Conservation (phyloP, 2,797 vertebrate genomes). For the Cuculus canorus region DNA sequence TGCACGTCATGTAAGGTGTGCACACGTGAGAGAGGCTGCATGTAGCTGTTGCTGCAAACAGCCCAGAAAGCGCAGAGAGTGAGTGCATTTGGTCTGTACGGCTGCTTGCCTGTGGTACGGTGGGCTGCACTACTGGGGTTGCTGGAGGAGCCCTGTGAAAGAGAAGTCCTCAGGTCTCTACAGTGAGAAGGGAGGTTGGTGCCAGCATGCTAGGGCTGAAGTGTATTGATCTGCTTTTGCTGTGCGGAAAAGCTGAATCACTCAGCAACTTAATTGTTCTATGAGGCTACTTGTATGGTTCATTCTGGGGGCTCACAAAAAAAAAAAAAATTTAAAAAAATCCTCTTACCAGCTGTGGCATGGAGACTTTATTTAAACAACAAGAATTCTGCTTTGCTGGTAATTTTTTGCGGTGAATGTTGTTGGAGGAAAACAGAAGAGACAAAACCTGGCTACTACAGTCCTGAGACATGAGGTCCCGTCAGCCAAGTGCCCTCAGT, state of each 20-base stretch:
- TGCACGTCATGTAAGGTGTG: neutral
- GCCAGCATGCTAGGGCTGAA: neutral
- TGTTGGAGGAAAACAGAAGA: neutral
- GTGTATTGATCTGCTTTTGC: neutral
- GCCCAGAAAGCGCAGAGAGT: rapidly evolving
- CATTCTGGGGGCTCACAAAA: neutral
- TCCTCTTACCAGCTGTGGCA: neutral
- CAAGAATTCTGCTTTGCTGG: neutral
- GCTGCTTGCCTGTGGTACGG: rapidly evolving
- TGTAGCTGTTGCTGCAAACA: neutral
- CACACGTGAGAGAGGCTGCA: neutral
- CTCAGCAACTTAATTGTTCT: neutral
- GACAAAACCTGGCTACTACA: neutral
- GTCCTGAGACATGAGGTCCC: neutral
- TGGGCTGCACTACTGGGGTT: neutral
- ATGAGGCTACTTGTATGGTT: neutral
- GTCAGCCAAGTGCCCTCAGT: neutral
- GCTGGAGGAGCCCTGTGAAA: neutral
- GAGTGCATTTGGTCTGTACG: rapidly evolving
- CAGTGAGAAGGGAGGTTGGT: neutral
- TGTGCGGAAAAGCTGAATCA: neutral
- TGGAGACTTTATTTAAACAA: neutral
- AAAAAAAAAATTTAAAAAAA: neutral
- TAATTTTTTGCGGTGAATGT: neutral
- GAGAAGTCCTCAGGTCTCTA: neutral